Percentiles rank a stretch among this genome's conserved stretches.
These are phyloP conservation scores for Python bivittatus DNA, from an alignment of 2,113 vertebrate species.

Conservation along the genomic window DNA sequence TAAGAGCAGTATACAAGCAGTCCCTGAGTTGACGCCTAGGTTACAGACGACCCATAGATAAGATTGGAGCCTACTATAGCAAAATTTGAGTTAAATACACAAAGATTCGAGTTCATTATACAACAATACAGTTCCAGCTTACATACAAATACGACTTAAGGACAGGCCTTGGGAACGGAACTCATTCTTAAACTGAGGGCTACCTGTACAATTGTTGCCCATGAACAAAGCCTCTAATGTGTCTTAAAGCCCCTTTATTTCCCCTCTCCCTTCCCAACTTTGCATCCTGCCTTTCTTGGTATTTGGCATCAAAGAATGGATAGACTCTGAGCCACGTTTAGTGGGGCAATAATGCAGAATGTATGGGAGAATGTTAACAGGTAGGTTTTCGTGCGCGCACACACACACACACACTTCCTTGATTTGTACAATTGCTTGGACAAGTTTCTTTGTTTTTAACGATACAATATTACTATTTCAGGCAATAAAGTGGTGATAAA, in stretches of 20 bases:
- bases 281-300: background rate
- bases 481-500: background rate
- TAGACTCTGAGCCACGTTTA: background rate
- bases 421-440: background rate
- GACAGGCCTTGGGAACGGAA: too few relatives aligned
- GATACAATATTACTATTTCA: background rate
- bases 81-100: too few relatives aligned
- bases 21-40: background rate
- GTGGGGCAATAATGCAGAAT: background rate
- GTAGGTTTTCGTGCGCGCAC: background rate
- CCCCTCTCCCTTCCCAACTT: background rate
- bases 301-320: slow-evolving; percentile 33
- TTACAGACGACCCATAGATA: too few relatives aligned
- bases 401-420: background rate
- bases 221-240: background rate
- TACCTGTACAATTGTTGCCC: background rate
- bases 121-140: too few relatives aligned
- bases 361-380: background rate
- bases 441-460: background rate
- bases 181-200: too few relatives aligned
- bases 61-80: too few relatives aligned
- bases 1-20: background rate
- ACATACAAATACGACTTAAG: too few relatives aligned
- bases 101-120: too few relatives aligned
- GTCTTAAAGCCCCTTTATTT: background rate